Conservation (phyloP, 2,888 invertebrate genomes). For the Morpho deidamia region DNA sequence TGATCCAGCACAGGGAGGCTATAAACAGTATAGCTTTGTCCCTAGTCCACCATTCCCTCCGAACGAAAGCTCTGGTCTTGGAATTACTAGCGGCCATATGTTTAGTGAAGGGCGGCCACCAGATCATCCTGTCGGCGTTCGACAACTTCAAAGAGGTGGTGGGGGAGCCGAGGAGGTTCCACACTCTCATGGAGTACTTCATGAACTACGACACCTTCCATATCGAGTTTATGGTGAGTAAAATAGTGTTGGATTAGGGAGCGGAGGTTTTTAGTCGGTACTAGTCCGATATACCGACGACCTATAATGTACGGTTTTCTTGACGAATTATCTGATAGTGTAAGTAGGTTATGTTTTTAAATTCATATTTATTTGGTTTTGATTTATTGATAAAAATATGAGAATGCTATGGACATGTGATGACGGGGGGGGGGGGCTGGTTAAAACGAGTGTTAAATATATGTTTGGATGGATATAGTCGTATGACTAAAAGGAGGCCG, state of each 20-base stretch:
- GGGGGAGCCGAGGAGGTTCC: constrained; percentile 93
- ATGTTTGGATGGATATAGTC: too few species aligned
- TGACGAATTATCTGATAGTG: too few species aligned
- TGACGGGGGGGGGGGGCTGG: too few species aligned
- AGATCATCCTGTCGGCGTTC: constrained; percentile 97
- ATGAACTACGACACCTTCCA: constrained; percentile 97
- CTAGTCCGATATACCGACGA: too few species aligned
- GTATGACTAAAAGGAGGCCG: too few species aligned
- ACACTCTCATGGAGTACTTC: constrained; percentile 98
- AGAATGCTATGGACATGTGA: too few species aligned
- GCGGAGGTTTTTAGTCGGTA: too few species aligned
- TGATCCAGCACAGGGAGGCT: constrained; percentile 97
- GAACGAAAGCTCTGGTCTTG: constrained; percentile 97
- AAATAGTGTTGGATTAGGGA: not conserved
- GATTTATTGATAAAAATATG: too few species aligned
- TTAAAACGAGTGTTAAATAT: too few species aligned
- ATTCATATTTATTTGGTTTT: too few species aligned
- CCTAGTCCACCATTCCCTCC: constrained; percentile 96
- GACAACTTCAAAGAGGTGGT: constrained; percentile 97
- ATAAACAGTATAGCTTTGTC: constrained; percentile 99
- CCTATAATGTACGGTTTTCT: too few species aligned
- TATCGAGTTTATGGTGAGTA: constrained; percentile 96
- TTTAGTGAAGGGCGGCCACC: constrained; percentile 99
- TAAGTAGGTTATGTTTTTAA: too few species aligned
- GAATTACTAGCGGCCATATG: constrained; percentile 99